phyloP scores from a whole-genome alignment of 2,797 vertebrate species.

The Varecia variegata region DNA sequence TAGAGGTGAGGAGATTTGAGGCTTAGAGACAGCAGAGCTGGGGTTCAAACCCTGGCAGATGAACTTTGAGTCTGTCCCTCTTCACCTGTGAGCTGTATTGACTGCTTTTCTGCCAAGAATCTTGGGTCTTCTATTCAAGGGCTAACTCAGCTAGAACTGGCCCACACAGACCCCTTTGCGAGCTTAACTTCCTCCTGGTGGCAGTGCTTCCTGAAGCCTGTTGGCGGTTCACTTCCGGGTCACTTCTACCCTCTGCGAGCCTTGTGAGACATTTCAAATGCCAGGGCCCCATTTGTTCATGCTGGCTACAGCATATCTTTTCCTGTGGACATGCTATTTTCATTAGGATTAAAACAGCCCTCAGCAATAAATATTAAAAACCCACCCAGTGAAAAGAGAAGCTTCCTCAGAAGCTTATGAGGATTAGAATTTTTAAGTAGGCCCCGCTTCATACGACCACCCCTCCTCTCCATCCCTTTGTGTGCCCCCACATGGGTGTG shows the following conservation, averaged over 20 bases:
- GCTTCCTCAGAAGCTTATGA: conserved; percentile 65
- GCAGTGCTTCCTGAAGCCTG: background rate
- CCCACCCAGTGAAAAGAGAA: conserved; percentile 64
- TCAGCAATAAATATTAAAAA: conserved; percentile 76
- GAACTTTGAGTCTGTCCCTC: background rate
- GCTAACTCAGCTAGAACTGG: background rate
- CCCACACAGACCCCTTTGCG: background rate
- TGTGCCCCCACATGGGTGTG: conserved; percentile 50
- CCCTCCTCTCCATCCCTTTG: conserved; percentile 50
- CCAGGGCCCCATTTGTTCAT: background rate
- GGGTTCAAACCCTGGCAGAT: background rate
- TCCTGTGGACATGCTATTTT: conserved; percentile 57
- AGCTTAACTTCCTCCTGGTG: background rate
- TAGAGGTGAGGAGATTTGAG: background rate
- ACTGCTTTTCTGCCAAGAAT: background rate
- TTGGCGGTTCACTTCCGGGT: conserved; percentile 36
- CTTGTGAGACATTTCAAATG: background rate
- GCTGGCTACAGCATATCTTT: conserved; percentile 27
- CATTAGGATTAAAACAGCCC: conserved; percentile 68
- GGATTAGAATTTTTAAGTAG: conserved; percentile 77
- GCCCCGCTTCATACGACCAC: background rate
- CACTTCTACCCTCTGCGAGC: background rate
- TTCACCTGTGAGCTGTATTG: background rate
- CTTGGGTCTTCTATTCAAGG: background rate
- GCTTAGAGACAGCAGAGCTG: background rate